Evolutionary conservation across 2,888 invertebrate species (phyloP), one percentile per base, ranked within the genome.

Genomic region (Orgyia antiqua): DNA sequence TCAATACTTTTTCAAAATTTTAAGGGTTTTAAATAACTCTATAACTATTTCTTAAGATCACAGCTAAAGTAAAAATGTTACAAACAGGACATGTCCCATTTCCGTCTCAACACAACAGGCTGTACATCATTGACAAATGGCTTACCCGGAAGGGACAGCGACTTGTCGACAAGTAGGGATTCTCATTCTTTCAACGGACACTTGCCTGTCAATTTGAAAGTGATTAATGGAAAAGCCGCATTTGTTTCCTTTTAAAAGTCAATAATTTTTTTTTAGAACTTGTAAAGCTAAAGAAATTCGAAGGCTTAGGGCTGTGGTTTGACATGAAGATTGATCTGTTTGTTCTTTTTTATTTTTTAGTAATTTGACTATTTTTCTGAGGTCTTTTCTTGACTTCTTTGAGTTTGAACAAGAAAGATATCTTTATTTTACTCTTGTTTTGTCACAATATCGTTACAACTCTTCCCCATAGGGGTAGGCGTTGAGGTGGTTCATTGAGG

Each of bases 81-180:
- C 53, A 56, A 62, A 56, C 53, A 42, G 56, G 50, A 51, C 47
- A 44, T 44, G 42, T 58, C 58, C 58, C 54, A 63, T 61, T 58
- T 56, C 44, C 55, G 40, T 47, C 49, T 45, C 31, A 29, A 17
- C 24, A 36, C 21, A 40, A 29, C 31, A 28, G 25, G 10, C 26
- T 17, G 51, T 59, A 55, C 51, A 57, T 51, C 43, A 53, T 55
- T 71, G 73, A 77, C 75, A 75, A 77, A 77, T 76, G 62, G 62
- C 46, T 38, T 44, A 33, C 56, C 64, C 54, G 58, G 49, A 57
- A 51, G 50, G 61, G 59, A 67, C 58, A 50, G 49, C 20, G 28
- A 44, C 45, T 46, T 33, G 40, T 32, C 50, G 54, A 42, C 47
- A 54, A 51, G 51, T 55, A 52, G 44, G 56, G 48, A 47, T 47